Conservation (phyloP, 2,113 vertebrate species). For the Herpailurus yagouaroundi region DNA sequence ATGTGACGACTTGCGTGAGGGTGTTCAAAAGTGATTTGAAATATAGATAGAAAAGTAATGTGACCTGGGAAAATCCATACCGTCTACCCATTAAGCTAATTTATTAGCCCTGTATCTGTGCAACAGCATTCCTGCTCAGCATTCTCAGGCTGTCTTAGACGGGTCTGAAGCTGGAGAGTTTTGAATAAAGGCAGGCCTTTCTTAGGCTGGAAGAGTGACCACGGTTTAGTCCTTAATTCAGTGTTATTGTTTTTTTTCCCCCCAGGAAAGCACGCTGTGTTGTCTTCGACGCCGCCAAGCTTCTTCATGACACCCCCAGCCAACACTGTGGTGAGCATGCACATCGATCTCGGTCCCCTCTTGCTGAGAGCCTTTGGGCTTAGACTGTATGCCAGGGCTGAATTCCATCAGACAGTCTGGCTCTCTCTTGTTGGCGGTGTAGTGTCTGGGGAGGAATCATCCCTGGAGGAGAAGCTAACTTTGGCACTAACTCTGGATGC, state of each 20-base stretch:
- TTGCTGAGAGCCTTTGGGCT: not conserved
- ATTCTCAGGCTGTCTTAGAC: not conserved
- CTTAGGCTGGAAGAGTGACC: rapidly evolving
- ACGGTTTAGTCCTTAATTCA: rapidly evolving
- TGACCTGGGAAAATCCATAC: not conserved
- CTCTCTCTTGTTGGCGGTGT: rapidly evolving
- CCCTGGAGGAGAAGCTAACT: not conserved
- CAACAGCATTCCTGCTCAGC: not conserved
- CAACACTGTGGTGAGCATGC: slow-evolving; percentile 77
- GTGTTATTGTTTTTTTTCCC: not conserved
- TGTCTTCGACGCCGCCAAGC: slow-evolving; percentile 63
- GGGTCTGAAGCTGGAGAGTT: not conserved
- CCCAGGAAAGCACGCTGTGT: slow-evolving; percentile 79
- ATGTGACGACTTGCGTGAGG: not conserved
- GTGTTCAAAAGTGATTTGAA: not conserved
- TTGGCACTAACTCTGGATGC: too few species aligned
- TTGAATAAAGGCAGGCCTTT: not conserved
- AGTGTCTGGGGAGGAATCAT: not conserved
- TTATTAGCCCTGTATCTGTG: not conserved
- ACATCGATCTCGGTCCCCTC: rapidly evolving
- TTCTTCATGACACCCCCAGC: slow-evolving; percentile 54
- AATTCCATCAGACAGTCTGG: rapidly evolving
- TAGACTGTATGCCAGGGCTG: rapidly evolving
- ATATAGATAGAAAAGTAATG: not conserved
- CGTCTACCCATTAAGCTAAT: not conserved